Conservation (phyloP, 2,888 invertebrate species). For the Eristalis pertinax region DNA sequence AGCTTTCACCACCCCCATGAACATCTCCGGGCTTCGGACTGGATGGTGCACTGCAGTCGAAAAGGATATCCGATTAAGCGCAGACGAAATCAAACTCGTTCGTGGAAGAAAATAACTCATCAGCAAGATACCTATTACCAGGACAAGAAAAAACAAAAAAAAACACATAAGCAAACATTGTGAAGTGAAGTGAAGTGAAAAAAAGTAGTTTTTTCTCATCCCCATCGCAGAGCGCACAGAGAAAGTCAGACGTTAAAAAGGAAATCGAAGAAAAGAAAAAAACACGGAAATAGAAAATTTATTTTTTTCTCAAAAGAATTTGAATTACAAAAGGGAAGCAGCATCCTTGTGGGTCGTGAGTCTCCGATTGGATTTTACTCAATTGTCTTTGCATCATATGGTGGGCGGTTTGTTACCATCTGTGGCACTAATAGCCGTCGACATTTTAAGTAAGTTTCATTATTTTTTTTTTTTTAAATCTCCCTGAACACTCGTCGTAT, state of each 20-base stretch:
- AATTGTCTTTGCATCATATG: constrained; percentile 76
- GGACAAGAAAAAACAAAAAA: constrained; percentile 6
- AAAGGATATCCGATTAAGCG: constrained; percentile 52
- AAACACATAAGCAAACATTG: constrained; percentile 6
- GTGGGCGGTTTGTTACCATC: constrained; percentile 78
- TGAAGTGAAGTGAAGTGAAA: constrained; percentile 9
- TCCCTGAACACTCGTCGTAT: no score
- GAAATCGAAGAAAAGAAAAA: no score
- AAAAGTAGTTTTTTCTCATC: constrained; percentile 8
- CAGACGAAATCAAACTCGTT: constrained; percentile 23
- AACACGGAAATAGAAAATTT: neutral
- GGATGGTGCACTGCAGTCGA: constrained; percentile 69
- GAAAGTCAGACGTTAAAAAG: constrained; percentile 23
- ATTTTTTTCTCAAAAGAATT: constrained; percentile 9
- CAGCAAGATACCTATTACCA: neutral
- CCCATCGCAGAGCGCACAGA: constrained; percentile 27
- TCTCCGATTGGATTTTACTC: constrained; percentile 61
- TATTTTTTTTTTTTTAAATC: neutral
- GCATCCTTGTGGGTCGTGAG: constrained; percentile 23
- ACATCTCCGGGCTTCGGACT: constrained; percentile 22
- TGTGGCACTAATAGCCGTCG: constrained; percentile 78
- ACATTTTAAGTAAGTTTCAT: constrained; percentile 74
- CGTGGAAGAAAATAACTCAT: neutral
- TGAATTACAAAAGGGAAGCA: constrained; percentile 5
- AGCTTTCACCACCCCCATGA: constrained; percentile 50